Evolutionary conservation across 1,140 invertebrate species (phyloP), one percentile per base, ranked within the genome.

Genomic region (Vanessa atalanta): DNA sequence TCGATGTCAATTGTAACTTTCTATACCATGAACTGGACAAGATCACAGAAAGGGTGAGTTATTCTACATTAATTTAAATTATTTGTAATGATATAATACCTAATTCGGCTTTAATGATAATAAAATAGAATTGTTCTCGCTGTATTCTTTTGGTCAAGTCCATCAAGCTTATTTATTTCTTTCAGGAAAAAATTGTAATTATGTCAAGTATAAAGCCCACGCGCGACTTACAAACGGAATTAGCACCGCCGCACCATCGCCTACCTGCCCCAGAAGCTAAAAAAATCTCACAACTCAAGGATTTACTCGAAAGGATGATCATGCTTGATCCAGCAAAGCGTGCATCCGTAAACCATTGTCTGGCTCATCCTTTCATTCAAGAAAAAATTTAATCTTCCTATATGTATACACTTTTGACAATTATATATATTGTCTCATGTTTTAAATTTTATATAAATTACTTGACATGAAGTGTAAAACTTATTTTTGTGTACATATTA

Each of bases 11-110:
- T 88, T 99, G 97, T 93, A 99, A 99, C 94, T 99, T 99, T 90
- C 93, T 99, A 16, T 99, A 98, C 90, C 97, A 98, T 86, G 99
- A 99, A 93, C 95, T 99, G 72, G 99, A 99, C 89, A 99, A 97
- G 95, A 97, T 99, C 66, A 99, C 99, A 1, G 98, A 99, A 93
- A 95, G 98, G 95, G 99, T 99, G 94, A 96, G 96, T 96, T 65
- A 65, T 67, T 53, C 20, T 11, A 57, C 9, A 55, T 8, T 43
- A 0, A 1, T 8, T 9, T 43, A 43, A 43, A 43, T 43, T 43
- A 43, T 31, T 4, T 31, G 3, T 6, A 31, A 31, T 31, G 1
- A 31, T 4, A 4, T 31, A 3, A 31, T 31, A 31, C 6, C 26
- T 31, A 31, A 31, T 31, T 31, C 3, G 6, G 1, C 0, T 31